Evolutionary conservation across 2,113 vertebrate genomes (phyloP).

Genomic region (Typhlomys cinereus): DNA sequence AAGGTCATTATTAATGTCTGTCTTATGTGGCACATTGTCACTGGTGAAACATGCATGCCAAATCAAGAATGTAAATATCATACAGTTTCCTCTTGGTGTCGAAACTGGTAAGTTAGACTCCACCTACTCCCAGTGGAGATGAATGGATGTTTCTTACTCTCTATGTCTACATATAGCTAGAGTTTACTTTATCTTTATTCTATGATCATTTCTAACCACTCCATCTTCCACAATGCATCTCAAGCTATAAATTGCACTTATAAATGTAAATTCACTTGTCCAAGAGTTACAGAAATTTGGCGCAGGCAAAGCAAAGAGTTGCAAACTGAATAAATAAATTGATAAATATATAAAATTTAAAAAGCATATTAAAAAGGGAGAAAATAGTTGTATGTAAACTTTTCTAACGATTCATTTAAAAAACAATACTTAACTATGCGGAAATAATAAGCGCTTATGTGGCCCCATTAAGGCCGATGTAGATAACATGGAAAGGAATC

Average conservation of each 20-base stretch:
- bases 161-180: background rate
- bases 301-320: background rate
- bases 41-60: too few species aligned
- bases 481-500: background rate
- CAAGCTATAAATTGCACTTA: background rate
- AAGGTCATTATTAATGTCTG: background rate
- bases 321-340: background rate
- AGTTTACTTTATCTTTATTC: conserved; percentile 7
- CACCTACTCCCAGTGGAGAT: background rate
- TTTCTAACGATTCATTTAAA: background rate
- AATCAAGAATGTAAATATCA: background rate
- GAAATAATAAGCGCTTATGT: background rate
- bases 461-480: background rate
- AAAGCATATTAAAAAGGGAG: background rate
- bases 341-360: background rate
- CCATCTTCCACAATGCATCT: background rate
- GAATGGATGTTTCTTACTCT: rapidly evolving
- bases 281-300: background rate
- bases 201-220: background rate
- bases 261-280: background rate
- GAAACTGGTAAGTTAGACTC: background rate
- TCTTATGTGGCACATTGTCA: background rate
- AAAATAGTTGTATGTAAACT: background rate
- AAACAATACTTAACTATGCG: background rate
- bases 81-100: background rate